Base-by-base conservation (phyloP, 1,140 invertebrate genomes). In the Drosophila orosa region DNA sequence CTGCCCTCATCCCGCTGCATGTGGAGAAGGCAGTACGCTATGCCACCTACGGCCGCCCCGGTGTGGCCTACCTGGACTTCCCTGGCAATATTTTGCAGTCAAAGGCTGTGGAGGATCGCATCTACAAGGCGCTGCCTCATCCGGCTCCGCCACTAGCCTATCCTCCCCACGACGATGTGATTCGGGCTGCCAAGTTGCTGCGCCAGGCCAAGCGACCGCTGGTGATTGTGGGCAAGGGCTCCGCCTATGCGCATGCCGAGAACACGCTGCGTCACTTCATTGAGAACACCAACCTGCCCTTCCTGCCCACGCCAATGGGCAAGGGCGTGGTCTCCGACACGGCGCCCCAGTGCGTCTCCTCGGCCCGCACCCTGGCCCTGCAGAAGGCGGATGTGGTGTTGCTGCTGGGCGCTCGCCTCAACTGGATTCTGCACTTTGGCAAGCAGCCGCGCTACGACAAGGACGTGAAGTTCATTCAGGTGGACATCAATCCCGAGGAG, bases 381-480 rank as follows among this genome's bases (percentile, higher is more conserved):
- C 95, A 96, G 76, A 94, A 98, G 74, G 96, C 97, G 22, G 98
- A 99, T 92, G 95, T 98, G 0, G 94, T 99, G 8, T 74, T 99
- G 3, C 92, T 99, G 15, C 92, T 99, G 17, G 98, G 98, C 5
- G 98, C 98, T 3, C 93, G 98, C 62, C 93, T 99, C 1, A 99
- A 99, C 92, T 99, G 98, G 98, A 99, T 99, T 92, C 93, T 99
- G 35, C 98, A 99, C 93, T 99, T 99, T 93, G 98, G 98, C 12
- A 94, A 95, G 52, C 93, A 96, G n/a, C 98, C 98, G 17, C 93
- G 98, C 29, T 99, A 96, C 92, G 94, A 94, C 29, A 92, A 94
- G 22, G 93, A 97, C 91, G 97, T 98, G 0, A 98, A 98, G 93
- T 92, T 99, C 54, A 97, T 99, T 82, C 98, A 98, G 93, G 95